Base-by-base conservation (phyloP, 2,888 invertebrate genomes). In the Pardosa pseudoannulata region DNA sequence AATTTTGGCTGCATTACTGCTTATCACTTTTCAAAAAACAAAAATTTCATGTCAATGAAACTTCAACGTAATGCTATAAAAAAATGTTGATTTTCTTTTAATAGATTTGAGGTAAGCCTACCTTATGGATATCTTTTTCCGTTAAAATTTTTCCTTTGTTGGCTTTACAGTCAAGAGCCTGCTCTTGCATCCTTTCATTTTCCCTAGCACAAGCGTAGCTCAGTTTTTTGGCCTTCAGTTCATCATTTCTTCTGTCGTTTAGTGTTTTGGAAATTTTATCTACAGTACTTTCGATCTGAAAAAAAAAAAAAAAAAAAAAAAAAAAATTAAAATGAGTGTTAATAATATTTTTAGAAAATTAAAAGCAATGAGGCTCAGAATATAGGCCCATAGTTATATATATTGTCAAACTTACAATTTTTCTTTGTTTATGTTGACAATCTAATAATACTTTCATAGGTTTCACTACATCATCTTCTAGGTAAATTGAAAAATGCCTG, bases 151-250 rank as follows among this genome's bases (percentile, higher is more conserved):
- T 91, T n/a, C 90, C 90, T 87, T 91, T 90, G 13, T 91, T 91
- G n/a, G 90, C 91, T 91, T 94, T 93, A 56, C 94, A 94, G 90
- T 87, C 87, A 36, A 87, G 64, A 64, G 78, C 81, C 73, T 87
- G 87, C 76, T 97, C 97, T 91, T 97, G 97, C 56, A 97, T 92
- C 91, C 97, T 96, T 92, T 98, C 98, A 91, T 97, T 96, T 90
- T 98, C 97, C 80, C 97, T 94, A 0, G 97, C 96, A 88, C 95
- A 95, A 0, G 95, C 92, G 91, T 97, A 97, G 88, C 97, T 96
- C 87, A 95, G 94, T 91, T 97, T 97, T 92, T 98, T 98, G 74
- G 95, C 95, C 92, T 97, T 98, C 0, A 95, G 94, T 91, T 98
- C 97, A 31, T 95, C 95, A 19, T 94, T 93, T 78, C 98, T 93